Evolutionary conservation across 1,140 invertebrate genomes (phyloP).

Genomic region (Drosophila leontia): DNA sequence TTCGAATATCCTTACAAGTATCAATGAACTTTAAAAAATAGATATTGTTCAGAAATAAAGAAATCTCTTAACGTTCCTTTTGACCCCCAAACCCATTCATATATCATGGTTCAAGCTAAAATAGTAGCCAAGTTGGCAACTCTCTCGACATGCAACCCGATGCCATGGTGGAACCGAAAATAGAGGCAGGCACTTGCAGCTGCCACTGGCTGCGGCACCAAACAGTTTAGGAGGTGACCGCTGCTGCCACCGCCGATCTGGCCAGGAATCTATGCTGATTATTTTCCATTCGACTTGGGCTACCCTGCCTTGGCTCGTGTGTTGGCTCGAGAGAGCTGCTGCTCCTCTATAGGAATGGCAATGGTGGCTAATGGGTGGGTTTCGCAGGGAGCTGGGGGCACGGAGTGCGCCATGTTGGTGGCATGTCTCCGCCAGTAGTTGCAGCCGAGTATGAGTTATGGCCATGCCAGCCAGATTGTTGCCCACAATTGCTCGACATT

Average conservation of each 20-base stretch:
- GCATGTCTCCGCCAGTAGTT: slow-evolving; percentile 57
- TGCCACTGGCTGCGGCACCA: slow-evolving; percentile 51
- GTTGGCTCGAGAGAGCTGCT: not conserved
- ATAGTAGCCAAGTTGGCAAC: not conserved
- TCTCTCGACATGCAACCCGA: slow-evolving; percentile 47
- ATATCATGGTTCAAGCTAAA: not conserved
- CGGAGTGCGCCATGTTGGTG: slow-evolving; percentile 56
- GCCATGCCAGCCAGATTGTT: slow-evolving; percentile 60
- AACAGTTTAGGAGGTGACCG: slow-evolving; percentile 47
- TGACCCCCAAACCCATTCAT: not conserved
- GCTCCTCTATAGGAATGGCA: not conserved
- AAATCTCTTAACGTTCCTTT: no score
- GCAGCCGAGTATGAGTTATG: slow-evolving; percentile 66
- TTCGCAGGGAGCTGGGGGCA: not conserved
- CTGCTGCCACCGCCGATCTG: slow-evolving; percentile 41
- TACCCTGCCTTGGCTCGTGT: slow-evolving; percentile 31
- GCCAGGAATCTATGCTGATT: slow-evolving; percentile 60
- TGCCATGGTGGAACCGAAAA: slow-evolving; percentile 21
- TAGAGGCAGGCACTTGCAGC: slow-evolving; percentile 69
- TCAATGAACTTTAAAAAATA: not conserved
- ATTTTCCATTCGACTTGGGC: slow-evolving; percentile 31
- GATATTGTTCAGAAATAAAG: no score
- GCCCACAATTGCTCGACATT: slow-evolving; percentile 58
- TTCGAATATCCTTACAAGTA: not conserved
- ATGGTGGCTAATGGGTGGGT: slow-evolving; percentile 12